Base-by-base conservation (phyloP, 2,113 vertebrate species). In the Etheostoma cragini region DNA sequence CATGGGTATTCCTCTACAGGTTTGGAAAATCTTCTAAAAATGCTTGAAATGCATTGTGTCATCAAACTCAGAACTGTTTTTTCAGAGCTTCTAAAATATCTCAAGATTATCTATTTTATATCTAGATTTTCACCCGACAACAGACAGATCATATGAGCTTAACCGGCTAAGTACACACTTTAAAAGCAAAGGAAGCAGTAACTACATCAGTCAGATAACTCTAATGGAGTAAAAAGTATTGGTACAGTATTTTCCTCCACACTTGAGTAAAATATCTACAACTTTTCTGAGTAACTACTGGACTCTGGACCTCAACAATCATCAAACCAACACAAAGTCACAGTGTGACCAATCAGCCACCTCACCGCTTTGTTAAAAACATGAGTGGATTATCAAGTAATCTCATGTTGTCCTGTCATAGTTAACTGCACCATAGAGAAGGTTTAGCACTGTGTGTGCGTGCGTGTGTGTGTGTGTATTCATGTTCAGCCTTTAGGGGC, bases 401-500 rank as follows among this genome's bases (percentile, higher is more conserved):
- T 73, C 54, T 53, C 61, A 49, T 72, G 78, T 80, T 12, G 24
- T 22, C 26, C 69, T 72, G 56, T 69, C 49, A 26, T 4, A 62
- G 42, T 30, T 15, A 56, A 47, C 24, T 21, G 24, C 61, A 67
- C 19, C n/a, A 15, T 5, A 33, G 21, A 56, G 46, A 15, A 8
- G 17, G 22, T n/a, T 56, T 17, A 61, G 21, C 5, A 10, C 22
- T 76, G 72, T 56, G 54, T 56, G 22, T 26, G 54, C 10, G 63
- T 17, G 63, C 26, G 46, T 57, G 63, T 58, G 58, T 77, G 67
- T 65, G 26, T 62, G 54, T 56, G 54, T 74, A 69, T 58, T 50
- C 38, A 50, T 22, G 46, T 33, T n/a, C n/a, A n/a, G n/a, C n/a
- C n/a, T n/a, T 26, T 35, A 71, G 54, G 26, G 63, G 53, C 62